A percentile compares a stretch with the other conserved stretches of the same genome.
These are phyloP conservation scores for Eubasilissa regina DNA, from an alignment of 1,140 invertebrate species.

Conservation along the genomic window DNA sequence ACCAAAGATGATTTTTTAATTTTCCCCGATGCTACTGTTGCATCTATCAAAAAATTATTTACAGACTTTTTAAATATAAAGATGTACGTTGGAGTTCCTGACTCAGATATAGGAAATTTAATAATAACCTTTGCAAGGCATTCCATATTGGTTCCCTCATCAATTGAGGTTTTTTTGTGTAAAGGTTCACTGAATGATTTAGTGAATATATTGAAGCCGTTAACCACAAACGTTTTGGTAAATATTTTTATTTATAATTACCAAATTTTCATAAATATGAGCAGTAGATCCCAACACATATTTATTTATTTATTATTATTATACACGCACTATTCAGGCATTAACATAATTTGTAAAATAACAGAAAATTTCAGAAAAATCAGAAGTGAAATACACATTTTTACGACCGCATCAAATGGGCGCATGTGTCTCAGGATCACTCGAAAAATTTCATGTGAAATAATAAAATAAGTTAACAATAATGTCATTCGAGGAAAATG, in stretches of 20 bases:
- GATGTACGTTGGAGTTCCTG: slow-evolving; percentile 60
- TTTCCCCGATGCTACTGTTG: slow-evolving; percentile 15
- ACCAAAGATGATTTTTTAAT: slow-evolving; percentile 13
- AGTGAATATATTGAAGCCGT: slow-evolving; percentile 62
- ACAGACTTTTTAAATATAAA: slow-evolving; percentile 66
- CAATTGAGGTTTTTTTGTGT: slow-evolving; percentile 62
- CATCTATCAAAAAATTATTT: slow-evolving; percentile 60
- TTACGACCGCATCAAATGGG: too few relatives aligned
- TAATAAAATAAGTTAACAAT: too few relatives aligned
- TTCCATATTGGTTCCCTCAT: slow-evolving; percentile 65
- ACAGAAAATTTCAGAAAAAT: too few relatives aligned
- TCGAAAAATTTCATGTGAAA: too few relatives aligned
- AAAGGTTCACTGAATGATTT: slow-evolving; percentile 63
- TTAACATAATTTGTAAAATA: too few relatives aligned
- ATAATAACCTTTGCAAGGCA: slow-evolving; percentile 64
- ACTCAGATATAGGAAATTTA: slow-evolving; percentile 63
- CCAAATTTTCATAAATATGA: neutral
- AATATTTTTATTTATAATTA: slow-evolving; percentile 53
- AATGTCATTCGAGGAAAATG: too few relatives aligned
- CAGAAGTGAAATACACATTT: too few relatives aligned
- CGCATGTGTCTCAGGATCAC: too few relatives aligned
- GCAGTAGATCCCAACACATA: too few relatives aligned
- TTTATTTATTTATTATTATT: too few relatives aligned
- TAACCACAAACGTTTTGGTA: slow-evolving; percentile 63
- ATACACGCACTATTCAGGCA: too few relatives aligned